Evolutionary conservation across 2,797 vertebrate species (phyloP).

Genomic region (Crenuchus spilurus): DNA sequence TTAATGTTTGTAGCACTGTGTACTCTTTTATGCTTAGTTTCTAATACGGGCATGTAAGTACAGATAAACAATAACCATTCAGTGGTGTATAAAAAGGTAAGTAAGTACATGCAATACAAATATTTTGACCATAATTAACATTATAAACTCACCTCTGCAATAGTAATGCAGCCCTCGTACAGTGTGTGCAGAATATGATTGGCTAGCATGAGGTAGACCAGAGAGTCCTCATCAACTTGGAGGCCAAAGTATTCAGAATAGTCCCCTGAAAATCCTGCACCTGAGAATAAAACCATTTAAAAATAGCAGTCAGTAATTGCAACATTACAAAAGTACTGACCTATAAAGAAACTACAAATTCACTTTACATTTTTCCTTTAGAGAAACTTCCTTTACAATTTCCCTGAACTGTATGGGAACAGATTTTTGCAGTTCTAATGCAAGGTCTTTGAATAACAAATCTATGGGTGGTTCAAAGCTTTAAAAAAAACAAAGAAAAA

Average conservation of each 20-base stretch:
- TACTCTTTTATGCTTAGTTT: too few species aligned
- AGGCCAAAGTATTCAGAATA: conserved; percentile 98
- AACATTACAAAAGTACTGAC: too few species aligned
- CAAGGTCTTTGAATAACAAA: conserved; percentile 5
- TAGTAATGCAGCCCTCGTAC: conserved; percentile 91
- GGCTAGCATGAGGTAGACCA: conserved; percentile 93
- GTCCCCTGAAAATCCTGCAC: conserved; percentile 87
- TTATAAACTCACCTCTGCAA: conserved; percentile 88
- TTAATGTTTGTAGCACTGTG: too few species aligned
- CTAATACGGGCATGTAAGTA: too few species aligned
- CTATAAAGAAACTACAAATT: neutral
- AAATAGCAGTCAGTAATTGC: neutral
- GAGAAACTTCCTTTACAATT: too few species aligned
- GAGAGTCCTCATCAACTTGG: conserved; percentile 93
- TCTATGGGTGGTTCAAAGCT: neutral
- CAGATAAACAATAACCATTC: too few species aligned
- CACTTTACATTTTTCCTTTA: too few species aligned
- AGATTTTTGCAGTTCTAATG: neutral
- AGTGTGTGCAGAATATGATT: conserved; percentile 90
- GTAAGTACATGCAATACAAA: too few species aligned
- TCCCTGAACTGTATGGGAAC: neutral
- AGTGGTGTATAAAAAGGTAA: too few species aligned
- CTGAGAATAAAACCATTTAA: conserved; percentile 68
- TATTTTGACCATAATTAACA: neutral
- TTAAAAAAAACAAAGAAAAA: neutral